Base-by-base conservation (phyloP, 2,888 invertebrate species). In the Platycnemis pennipes region DNA sequence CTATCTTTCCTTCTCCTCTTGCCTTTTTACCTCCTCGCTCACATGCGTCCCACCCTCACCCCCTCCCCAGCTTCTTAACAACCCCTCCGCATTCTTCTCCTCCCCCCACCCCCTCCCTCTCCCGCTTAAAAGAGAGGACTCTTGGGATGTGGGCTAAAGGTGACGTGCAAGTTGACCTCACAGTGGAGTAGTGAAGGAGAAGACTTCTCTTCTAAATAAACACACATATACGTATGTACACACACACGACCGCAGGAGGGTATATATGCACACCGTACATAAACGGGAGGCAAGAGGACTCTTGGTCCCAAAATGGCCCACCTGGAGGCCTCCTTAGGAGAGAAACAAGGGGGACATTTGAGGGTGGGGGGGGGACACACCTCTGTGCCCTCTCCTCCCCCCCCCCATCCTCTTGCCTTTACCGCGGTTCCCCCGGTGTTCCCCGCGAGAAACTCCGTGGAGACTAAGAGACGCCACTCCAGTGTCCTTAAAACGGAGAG, bases 151-250 rank as follows among this genome's bases (percentile, higher is more conserved):
- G n/a, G 91, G 91, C 26, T 63, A 89, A 89, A 91, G 56, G 91
- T 91, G 91, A 91, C 91, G 44, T 42, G 91, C 91, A n/a, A 91
- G 91, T 91, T 91, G 91, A 91, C 91, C 91, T 63, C 63, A 91
- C 56, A 8, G 87, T 69, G 45, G 44, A 63, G 91, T 44, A 44
- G 69, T 53, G 19, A 22, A 53, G 49, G 53, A 22, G 49, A 45
- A 37, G 53, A 53, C 53, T 37, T 19, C 11, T 4, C 87, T 46
- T 26, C 87, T 7, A 44, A 45, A 87, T 45, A 87, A 45, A 77
- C 77, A 26, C 63, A 77, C 37, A 77, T 77, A 77, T 26, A 31
- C 37, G 37, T 37, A 77, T 26, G 77, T 37, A 77, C 49, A 16
- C 11, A 49, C 49, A 3, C 49, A 49, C 49, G 19, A 11, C 13